Percentiles rank a stretch among this genome's conserved stretches.
Conservation (phyloP, 2,797 vertebrate genomes). For the Alosa sapidissima region DNA sequence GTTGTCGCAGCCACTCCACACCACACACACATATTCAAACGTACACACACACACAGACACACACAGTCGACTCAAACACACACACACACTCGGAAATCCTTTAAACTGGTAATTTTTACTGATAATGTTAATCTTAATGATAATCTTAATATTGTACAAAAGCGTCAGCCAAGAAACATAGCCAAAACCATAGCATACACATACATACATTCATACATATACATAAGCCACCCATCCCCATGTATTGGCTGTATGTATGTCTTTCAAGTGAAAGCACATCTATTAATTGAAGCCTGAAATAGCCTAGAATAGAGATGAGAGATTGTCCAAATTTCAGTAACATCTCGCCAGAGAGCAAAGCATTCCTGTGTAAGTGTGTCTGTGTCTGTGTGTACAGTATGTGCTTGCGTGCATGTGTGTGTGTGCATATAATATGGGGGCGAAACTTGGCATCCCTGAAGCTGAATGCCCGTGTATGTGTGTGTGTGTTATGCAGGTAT, state of each 20-base stretch:
- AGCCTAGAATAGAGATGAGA: background rate
- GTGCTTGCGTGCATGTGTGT: background rate
- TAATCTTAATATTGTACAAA: too few species aligned
- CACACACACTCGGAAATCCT: too few species aligned
- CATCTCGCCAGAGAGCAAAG: background rate
- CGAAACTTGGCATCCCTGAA: too few species aligned
- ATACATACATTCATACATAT: background rate
- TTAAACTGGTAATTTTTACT: too few species aligned
- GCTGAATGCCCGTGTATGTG: too few species aligned
- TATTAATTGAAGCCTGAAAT: background rate
- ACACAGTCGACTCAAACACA: background rate
- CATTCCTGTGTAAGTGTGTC: background rate
- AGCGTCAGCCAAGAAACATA: background rate
- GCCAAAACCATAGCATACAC: background rate
- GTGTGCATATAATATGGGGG: too few species aligned
- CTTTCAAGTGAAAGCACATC: too few species aligned
- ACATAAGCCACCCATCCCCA: too few species aligned
- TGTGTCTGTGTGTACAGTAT: background rate
- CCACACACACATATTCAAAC: conserved; percentile 19
- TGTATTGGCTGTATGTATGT: background rate
- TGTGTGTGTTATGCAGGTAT: too few species aligned
- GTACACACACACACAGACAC: conserved; percentile 43
- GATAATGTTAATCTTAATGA: too few species aligned
- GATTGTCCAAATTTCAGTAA: background rate
- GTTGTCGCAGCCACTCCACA: conserved; percentile 4